phyloP scores from a whole-genome alignment of 2,113 vertebrate genomes.

The Silurus meridionalis region DNA sequence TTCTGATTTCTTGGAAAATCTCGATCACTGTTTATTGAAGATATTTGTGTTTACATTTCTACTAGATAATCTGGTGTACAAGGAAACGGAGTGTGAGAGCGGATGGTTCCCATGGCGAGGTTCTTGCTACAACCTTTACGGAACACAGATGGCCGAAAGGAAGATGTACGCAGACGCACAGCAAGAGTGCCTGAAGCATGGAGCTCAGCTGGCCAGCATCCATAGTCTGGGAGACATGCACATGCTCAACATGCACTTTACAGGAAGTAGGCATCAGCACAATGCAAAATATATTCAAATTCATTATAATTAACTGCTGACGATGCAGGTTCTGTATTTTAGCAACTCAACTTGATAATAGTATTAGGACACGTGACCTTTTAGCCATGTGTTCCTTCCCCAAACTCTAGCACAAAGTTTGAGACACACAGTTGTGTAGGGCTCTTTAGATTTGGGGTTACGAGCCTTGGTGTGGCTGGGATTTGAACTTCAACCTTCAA shows the following conservation, averaged over 20 bases:
- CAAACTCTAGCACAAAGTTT: too few species aligned
- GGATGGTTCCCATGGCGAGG: slow-evolving; percentile 83
- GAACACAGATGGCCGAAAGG: slow-evolving; percentile 50
- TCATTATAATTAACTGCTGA: not conserved
- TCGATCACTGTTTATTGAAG: not conserved
- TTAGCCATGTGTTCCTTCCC: too few species aligned
- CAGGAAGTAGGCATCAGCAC: slow-evolving; percentile 64
- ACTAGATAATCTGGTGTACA: slow-evolving; percentile 76
- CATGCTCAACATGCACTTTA: slow-evolving; percentile 80
- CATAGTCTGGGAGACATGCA: slow-evolving; percentile 86
- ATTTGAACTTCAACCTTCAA: too few species aligned
- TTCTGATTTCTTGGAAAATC: too few species aligned
- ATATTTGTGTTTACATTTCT: not conserved
- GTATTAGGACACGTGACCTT: not conserved
- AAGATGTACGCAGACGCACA: slow-evolving; percentile 66
- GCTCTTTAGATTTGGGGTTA: too few species aligned
- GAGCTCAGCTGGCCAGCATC: slow-evolving; percentile 79
- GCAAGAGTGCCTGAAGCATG: slow-evolving; percentile 64
- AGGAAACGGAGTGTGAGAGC: slow-evolving; percentile 74
- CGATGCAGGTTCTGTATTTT: not conserved
- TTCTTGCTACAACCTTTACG: slow-evolving; percentile 75
- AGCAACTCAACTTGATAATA: not conserved
- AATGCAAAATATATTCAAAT: not conserved
- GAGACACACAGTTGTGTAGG: too few species aligned
- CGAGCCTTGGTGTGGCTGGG: too few species aligned